Evolutionary conservation across 2,888 invertebrate species (phyloP), one percentile per base, ranked within the genome.

Genomic region (Lepidocyrtoides sp.): DNA sequence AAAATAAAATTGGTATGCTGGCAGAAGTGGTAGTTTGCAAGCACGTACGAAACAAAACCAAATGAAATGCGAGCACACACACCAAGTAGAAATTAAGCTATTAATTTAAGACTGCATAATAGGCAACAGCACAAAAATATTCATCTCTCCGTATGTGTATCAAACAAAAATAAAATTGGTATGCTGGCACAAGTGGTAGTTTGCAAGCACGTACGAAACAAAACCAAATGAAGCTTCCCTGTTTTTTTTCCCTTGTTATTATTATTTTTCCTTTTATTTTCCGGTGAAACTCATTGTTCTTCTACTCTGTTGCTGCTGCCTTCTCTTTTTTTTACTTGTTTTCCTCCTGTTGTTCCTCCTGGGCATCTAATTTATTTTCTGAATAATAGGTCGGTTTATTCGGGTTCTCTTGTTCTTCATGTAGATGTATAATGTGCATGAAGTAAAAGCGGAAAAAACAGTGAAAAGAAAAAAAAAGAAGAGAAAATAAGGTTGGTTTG

Each of bases 281-380:
- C 77, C 26, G 26, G 77, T 77, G n/a, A 48, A 77, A 29, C 77
- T 48, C 51, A 77, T 57, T 81, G 81, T 81, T 81, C 81, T 81
- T 48, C 75, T 75, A 20, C 48, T 12, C 81, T 60, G 29, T 26
- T 81, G 17, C 51, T 72, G 14, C 36, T 41, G n/a, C 29, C 20
- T 54, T 51, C 29, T 57, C 69, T 57, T 23, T 60, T 79, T 79
- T 54, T 54, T 79, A 79, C 77, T 51, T 51, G 77, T 57, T 82
- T 82, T 82, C 63, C 63, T 83, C 83, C 48, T 83, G 83, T 87
- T 87, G 44, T 81, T 79, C 88, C 88, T 88, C 81, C 88, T 81
- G 81, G 88, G 69, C 88, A 88, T 81, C 88, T 88, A 88, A 88
- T 88, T 88, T 88, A 88, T 88, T 88, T 88, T 88, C 51, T 81